Evolutionary conservation across 2,888 invertebrate species (phyloP).

Genomic region (Alitta virens): DNA sequence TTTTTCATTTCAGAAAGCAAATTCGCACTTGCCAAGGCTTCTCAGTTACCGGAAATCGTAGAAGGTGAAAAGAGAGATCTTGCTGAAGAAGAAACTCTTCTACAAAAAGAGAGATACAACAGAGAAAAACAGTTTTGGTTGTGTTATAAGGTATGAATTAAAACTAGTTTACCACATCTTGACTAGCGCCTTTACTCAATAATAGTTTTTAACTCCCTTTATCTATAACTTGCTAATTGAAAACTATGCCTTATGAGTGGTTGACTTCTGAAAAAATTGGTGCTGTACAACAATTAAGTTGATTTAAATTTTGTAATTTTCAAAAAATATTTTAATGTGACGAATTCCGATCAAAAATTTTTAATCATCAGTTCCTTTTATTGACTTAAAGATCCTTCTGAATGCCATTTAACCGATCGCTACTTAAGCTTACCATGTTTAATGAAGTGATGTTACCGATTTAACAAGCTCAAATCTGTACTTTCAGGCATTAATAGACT

Average conservation of each 20-base stretch:
- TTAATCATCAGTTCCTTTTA: too few relatives aligned
- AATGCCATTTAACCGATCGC: too few relatives aligned
- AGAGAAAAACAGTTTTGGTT: constrained; percentile 44
- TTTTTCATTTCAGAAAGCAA: constrained; percentile 29
- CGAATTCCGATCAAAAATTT: too few relatives aligned
- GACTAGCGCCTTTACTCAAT: too few relatives aligned
- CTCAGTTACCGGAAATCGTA: constrained; percentile 45
- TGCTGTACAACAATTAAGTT: background rate
- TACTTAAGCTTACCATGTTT: too few relatives aligned
- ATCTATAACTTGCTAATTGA: too few relatives aligned
- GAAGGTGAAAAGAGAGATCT: constrained; percentile 38
- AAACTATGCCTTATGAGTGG: too few relatives aligned
- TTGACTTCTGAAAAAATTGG: background rate
- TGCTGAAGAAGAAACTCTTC: constrained; percentile 32
- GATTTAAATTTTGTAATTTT: background rate
- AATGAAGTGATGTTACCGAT: too few relatives aligned
- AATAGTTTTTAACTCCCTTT: too few relatives aligned
- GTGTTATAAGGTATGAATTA: constrained; percentile 47
- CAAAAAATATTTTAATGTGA: background rate
- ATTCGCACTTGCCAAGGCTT: constrained; percentile 39
- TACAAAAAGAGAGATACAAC: constrained; percentile 34
- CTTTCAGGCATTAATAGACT: constrained; percentile 41
- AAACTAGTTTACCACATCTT: too few relatives aligned
- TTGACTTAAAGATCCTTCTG: too few relatives aligned
- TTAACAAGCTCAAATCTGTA: too few relatives aligned